Base-by-base conservation (phyloP, 2,888 invertebrate species). In the Leptarthrus brevirostris region DNA sequence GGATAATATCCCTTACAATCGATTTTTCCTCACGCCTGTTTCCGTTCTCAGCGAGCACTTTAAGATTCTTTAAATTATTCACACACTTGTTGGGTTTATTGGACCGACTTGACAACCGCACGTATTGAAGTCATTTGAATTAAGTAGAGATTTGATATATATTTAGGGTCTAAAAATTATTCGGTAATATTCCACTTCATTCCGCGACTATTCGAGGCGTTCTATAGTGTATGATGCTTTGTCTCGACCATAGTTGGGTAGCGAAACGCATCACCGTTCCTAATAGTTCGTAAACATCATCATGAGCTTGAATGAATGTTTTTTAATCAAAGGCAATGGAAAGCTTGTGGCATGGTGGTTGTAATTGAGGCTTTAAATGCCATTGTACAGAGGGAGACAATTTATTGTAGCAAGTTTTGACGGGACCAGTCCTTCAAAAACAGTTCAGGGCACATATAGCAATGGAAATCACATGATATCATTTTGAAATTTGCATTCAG, bases 311-410 rank as follows among this genome's bases (percentile, higher is more conserved):
- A 24, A 64, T 64, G 64, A 44, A 44, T 36, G 58, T 64, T 64
- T 22, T 49, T n/a, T 61, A 70, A 75, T 71, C 69, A 69, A 69
- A 44, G 64, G 49, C 64, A 75, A 75, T 75, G 47, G 71, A 64
- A 18, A 64, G 61, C 75, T 75, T 75, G 75, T 49, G 61, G 75
- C 64, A 73, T 49, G 61, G 75, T 54, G 40, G 52, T 34, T 69
- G 69, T 34, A 52, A 69, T 69, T 69, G 26, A 54, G 26, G 30
- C 14, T 26, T 54, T 54, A 69, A 44, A 47, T 47, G 47, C 40
- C 47, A 47, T 26, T 24, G 30, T 44, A 20, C 34, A 5, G 30
- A 24, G 30, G 58, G 4, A n/a, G 6, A 18, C 20, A 52, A 49
- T 69, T 30, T 69, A 2, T 26, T 44, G 64, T 44, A 12, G 44